These are phyloP conservation scores for Ceratothoa steindachneri DNA, from an alignment of 2,888 invertebrate genomes.

Conservation along the genomic window DNA sequence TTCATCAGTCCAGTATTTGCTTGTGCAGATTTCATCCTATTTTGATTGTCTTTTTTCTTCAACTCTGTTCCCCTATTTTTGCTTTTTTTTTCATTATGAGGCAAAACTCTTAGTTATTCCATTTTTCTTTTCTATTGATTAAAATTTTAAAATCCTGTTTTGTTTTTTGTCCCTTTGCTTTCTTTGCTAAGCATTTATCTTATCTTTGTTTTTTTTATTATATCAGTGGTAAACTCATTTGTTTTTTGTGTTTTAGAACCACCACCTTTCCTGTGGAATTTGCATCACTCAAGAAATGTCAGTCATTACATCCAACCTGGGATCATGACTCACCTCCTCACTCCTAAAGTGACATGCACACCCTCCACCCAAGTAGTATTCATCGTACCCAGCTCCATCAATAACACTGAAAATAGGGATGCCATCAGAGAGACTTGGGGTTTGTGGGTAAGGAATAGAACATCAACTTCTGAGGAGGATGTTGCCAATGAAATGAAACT, in stretches of 20 bases:
- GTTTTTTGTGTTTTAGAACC: neutral
- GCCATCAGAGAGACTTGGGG: constrained; percentile 38
- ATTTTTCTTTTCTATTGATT: too few relatives aligned
- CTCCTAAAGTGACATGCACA: neutral
- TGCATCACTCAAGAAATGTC: neutral
- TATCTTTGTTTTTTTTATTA: too few relatives aligned
- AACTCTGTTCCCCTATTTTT: too few relatives aligned
- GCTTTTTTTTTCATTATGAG: too few relatives aligned
- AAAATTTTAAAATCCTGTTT: too few relatives aligned
- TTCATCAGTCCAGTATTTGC: too few relatives aligned
- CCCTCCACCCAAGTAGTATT: constrained; percentile 19
- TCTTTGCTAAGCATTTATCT: too few relatives aligned
- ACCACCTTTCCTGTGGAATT: neutral
- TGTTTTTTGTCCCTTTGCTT: too few relatives aligned
- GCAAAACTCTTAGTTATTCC: too few relatives aligned
- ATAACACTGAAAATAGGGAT: constrained; percentile 29
- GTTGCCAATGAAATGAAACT: neutral
- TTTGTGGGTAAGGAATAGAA: constrained; percentile 18
- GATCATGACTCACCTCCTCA: neutral
- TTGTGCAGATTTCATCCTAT: too few relatives aligned
- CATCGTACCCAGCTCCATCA: constrained; percentile 30
- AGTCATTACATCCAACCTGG: neutral
- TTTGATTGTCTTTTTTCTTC: too few relatives aligned
- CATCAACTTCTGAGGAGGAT: neutral
- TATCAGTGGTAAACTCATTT: too few relatives aligned